These are phyloP conservation scores for Gymnorhina tibicen DNA, from an alignment of 2,113 vertebrate species.

Conservation along the genomic window DNA sequence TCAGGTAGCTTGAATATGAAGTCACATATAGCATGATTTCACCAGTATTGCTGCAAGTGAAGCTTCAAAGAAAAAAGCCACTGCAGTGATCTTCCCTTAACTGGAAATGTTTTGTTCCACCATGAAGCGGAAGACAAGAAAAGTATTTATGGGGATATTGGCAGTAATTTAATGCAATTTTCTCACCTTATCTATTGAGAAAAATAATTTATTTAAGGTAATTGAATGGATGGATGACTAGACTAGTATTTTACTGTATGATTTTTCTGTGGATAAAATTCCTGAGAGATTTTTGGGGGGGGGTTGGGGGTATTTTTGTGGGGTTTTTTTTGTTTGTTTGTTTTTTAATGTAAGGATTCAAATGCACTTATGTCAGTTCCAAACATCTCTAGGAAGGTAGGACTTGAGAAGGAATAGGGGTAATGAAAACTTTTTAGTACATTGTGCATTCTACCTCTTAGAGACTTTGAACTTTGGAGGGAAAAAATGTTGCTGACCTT, in stretches of 20 bases:
- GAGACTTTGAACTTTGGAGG: neutral
- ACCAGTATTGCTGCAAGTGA: neutral
- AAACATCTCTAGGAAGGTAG: neutral
- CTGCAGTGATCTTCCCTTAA: neutral
- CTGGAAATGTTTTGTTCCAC: neutral
- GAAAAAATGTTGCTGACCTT: neutral
- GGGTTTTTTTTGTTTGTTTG: neutral
- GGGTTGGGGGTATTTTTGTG: neutral
- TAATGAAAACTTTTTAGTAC: neutral
- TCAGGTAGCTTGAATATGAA: neutral
- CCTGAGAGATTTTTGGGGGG: fast-evolving
- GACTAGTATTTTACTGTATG: neutral
- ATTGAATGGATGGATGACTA: neutral
- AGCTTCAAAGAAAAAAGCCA: neutral
- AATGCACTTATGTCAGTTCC: neutral
- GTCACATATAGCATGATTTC: neutral
- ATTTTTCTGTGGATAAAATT: neutral
- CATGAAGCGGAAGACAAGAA: neutral
- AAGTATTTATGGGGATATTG: neutral
- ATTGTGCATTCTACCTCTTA: neutral
- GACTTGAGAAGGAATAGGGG: neutral
- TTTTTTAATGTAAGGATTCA: neutral
- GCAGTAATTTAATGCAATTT: neutral
- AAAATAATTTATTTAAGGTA: neutral
- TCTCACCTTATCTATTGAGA: neutral